Conservation (phyloP, 2,888 invertebrate species). For the Hydrotaea cyrtoneurina region DNA sequence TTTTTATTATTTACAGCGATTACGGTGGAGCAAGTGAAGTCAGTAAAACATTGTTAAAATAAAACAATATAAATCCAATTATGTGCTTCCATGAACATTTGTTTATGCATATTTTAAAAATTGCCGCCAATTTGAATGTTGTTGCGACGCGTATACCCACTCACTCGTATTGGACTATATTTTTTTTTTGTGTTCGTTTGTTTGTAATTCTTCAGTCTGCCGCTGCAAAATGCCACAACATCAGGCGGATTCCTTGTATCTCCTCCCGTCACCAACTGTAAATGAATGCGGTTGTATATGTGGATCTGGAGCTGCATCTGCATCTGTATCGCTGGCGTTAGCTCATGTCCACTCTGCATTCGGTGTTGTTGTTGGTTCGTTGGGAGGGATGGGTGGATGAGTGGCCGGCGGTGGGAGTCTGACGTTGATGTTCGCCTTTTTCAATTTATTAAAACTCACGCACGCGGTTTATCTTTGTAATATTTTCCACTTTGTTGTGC, state of each 20-base stretch:
- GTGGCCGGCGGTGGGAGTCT: neutral
- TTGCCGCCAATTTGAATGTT: conserved; percentile 45
- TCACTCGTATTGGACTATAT: neutral
- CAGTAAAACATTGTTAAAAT: conserved; percentile 24
- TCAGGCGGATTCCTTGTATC: conserved; percentile 29
- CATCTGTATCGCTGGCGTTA: neutral
- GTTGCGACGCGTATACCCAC: neutral
- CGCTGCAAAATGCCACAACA: neutral
- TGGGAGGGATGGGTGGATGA: neutral
- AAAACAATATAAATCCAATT: conserved; percentile 61
- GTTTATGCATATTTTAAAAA: conserved; percentile 59
- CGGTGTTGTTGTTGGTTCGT: conserved; percentile 24
- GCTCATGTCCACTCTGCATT: conserved; percentile 46
- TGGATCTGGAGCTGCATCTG: too few species aligned
- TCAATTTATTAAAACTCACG: conserved; percentile 65
- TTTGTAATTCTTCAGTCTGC: conserved; percentile 22
- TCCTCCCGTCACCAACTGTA: neutral
- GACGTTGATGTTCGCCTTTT: conserved; percentile 49
- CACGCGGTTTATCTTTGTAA: conserved; percentile 65
- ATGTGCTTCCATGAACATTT: conserved; percentile 64
- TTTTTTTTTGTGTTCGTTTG: neutral
- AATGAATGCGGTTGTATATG: neutral
- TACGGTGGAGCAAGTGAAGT: conserved; percentile 1
- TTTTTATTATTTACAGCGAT: conserved; percentile 17
- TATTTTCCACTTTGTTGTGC: conserved; percentile 55